Evolutionary conservation across 2,113 vertebrate genomes (phyloP).

Genomic region (Hiodon tergisus): DNA sequence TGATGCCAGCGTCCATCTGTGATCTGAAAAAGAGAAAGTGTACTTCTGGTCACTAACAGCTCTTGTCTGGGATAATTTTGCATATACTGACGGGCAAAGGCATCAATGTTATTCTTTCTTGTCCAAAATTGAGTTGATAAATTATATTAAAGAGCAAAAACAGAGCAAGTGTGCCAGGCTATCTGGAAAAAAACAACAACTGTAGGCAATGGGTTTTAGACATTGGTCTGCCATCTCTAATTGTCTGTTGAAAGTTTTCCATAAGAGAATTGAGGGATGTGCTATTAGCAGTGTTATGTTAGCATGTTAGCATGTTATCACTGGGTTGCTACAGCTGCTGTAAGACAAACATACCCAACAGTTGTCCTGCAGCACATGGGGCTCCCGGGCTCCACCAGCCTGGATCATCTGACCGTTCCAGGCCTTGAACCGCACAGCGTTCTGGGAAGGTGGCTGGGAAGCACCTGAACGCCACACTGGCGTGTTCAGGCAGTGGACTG

Average conservation of each 20-base stretch:
- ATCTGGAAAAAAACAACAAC: too few species aligned
- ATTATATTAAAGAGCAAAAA: too few species aligned
- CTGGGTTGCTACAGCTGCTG: too few species aligned
- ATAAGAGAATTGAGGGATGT: too few species aligned
- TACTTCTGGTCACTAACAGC: not conserved
- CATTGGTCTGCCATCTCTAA: too few species aligned
- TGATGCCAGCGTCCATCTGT: slow-evolving; percentile 89
- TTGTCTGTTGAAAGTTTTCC: too few species aligned
- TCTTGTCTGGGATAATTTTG: not conserved
- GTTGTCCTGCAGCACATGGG: slow-evolving; percentile 72
- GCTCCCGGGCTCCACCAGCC: slow-evolving; percentile 73
- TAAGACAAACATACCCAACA: slow-evolving; percentile 72
- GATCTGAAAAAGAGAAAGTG: slow-evolving; percentile 59
- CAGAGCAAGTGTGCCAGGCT: too few species aligned
- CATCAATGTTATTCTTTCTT: too few species aligned
- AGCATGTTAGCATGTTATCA: too few species aligned
- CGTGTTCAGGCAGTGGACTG: slow-evolving; percentile 85
- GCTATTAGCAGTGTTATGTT: too few species aligned
- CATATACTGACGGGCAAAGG: not conserved
- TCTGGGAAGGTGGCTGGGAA: slow-evolving; percentile 49
- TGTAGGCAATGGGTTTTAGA: too few species aligned
- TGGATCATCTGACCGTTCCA: slow-evolving; percentile 83
- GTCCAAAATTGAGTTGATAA: too few species aligned
- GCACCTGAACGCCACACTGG: slow-evolving; percentile 73
- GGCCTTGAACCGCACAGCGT: slow-evolving; percentile 75